Evolutionary conservation across 2,888 invertebrate genomes (phyloP), one percentile per base, ranked within the genome.

Genomic region (Pseudolycoriella hygida): DNA sequence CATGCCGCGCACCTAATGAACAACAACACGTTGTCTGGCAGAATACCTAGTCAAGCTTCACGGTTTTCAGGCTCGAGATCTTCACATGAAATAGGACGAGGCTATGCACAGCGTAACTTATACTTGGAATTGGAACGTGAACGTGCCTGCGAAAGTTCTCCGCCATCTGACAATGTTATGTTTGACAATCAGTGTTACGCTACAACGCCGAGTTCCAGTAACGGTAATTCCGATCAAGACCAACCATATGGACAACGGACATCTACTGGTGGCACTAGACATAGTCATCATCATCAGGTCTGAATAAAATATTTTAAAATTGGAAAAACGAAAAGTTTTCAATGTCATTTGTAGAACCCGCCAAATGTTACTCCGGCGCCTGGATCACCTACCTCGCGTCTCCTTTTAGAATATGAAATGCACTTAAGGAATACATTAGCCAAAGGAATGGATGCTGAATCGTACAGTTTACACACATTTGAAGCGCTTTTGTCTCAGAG

Each of bases 151-250:
- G 67, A 65, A 54, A 73, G 74, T 39, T 89, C 89, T 1, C 90
- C 90, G 45, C 88, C 90, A 3, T 90, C 90, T 43, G 90, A 92
- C 67, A 87, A 88, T 66, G 87, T 87, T 51, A 83, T 88, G 70
- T 90, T 90, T 64, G 90, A 92, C 73, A 89, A 90, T 70, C 88
- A 88, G 63, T 90, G 90, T 69, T 90, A 92, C 67, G 90, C 90
- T 30, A 90, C 90, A 39, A 90, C 90, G 34, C 90, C 92, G 14
- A 89, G 89, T 57, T 89, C 90, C 44, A 89, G 89, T 60, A 89
- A 89, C 59, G 89, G 89, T 46, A 88, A 88, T 68, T 87, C 86
- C 31, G 88, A 88, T 65, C 81, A 86, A 64, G 87, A 87, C 61
- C 75, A 77, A 56, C 77, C 80, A 17, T 75, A 74, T 52, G 69